phyloP scores from a whole-genome alignment of 30 jellyfish, hydroid and myxozoan genomes.

The Morbakka virulenta region DNA sequence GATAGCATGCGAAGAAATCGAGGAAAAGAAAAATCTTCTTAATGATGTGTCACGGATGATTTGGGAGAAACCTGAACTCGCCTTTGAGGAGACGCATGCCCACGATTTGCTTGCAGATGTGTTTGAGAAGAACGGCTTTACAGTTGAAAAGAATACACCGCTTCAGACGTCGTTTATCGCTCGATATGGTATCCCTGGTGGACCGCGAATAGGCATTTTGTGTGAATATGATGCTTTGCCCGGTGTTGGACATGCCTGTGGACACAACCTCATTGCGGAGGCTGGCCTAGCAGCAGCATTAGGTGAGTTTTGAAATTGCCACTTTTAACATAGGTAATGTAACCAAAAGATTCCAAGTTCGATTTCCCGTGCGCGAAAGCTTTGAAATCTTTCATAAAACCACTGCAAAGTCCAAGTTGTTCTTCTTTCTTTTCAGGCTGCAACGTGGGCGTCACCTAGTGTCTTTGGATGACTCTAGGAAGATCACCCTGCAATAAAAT shows the following conservation, averaged over 20 bases:
- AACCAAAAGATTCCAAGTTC: too few relatives aligned
- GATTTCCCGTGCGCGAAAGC: too few relatives aligned
- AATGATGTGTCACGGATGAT: constrained; percentile 47
- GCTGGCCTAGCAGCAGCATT: constrained; percentile 71
- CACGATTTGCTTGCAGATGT: constrained; percentile 50
- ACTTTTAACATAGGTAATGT: too few relatives aligned
- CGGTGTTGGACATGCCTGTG: constrained; percentile 87
- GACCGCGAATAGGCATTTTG: constrained; percentile 63
- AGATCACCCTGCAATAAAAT: too few relatives aligned
- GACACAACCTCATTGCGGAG: constrained; percentile 82
- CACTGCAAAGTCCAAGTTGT: neutral
- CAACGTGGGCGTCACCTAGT: constrained; percentile 28
- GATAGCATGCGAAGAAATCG: too few relatives aligned
- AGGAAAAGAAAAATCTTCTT: constrained; percentile 13
- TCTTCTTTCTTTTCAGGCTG: constrained; percentile 14
- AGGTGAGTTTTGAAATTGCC: constrained; percentile 31
- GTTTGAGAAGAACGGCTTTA: constrained; percentile 57
- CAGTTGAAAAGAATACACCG: constrained; percentile 52
- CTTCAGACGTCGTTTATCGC: constrained; percentile 73
- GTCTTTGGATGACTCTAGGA: too few relatives aligned
- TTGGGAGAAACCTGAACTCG: constrained; percentile 67
- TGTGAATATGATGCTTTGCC: constrained; percentile 87
- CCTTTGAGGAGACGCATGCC: constrained; percentile 59
- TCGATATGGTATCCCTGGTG: constrained; percentile 45
- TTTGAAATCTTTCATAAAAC: neutral